Evolutionary conservation across 2,113 vertebrate species (phyloP), one percentile per base, ranked within the genome.

Genomic region (Boleophthalmus pectinirostris): DNA sequence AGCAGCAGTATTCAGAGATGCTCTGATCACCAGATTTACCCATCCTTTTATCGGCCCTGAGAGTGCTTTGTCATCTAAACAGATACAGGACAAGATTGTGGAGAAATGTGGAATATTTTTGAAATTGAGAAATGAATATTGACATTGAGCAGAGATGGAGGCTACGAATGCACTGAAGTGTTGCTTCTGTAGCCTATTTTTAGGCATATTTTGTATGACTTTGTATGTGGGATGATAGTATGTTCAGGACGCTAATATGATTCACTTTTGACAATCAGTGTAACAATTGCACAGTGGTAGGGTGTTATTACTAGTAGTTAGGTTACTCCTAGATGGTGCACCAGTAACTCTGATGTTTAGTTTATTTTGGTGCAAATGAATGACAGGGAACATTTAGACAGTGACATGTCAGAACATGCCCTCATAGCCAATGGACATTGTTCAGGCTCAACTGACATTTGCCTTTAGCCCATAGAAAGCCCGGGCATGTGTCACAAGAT

Each of bases 1-100:
- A 89, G 87, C 83, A 87, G 84, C 66, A 33, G 82, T 80, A 85
- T 88, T 89, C 84, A 85, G 68, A 21, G 79, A 75, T 83, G 85
- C 73, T 66, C 77, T 69, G 9, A 38, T 1, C 0, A 45, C 69
- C 66, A 51, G 43, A n/a, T 60, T 66, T 77, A 43, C n/a, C 79
- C 63, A 65, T 66, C 77, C 70, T 60, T 51, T 11, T 35, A 15
- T 66, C 18, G 63, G 56, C 75, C 78, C 74, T 29, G 3, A 69
- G 73, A 81, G 60, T 8, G 68, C 20, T 63, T 43, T 43, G 9
- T 43, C 10, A 8, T 43, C 9, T 43, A 43, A 53, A 21, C 57
- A 45, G 78, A 21, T n/a, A 74, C 61, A 73, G 70, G 74, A 75
- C 71, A 68, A 56, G 21, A 73, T 82, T 77, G 64, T 33, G 38